Evolutionary conservation across 2,113 vertebrate species (phyloP).

Genomic region (Platysteira castanea): DNA sequence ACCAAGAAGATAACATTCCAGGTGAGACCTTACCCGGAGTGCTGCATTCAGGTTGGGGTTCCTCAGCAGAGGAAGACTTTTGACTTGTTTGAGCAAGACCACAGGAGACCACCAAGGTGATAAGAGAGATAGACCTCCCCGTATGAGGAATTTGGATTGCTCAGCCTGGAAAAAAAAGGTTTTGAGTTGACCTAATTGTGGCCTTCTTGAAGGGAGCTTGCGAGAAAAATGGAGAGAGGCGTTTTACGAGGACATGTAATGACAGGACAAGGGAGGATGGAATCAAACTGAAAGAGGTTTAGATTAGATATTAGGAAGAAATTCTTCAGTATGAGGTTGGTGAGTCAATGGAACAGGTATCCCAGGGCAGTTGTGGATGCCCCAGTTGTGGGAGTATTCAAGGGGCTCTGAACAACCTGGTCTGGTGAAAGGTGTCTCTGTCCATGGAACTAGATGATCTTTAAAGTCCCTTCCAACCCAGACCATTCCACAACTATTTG

Average conservation of each 20-base stretch:
- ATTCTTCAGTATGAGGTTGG: background rate
- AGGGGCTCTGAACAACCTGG: background rate
- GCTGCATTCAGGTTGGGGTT: background rate
- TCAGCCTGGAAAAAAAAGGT: background rate
- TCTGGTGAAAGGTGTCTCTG: background rate
- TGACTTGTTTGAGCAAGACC: background rate
- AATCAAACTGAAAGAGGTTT: background rate
- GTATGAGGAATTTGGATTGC: background rate
- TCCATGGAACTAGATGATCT: too few relatives aligned
- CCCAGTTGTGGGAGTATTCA: accelerated
- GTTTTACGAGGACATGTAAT: background rate
- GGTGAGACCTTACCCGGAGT: background rate
- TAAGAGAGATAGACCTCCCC: background rate
- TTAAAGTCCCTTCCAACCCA: background rate
- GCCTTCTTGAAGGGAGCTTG: background rate
- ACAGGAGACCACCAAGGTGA: background rate
- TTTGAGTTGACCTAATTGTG: background rate
- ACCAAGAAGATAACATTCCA: background rate
- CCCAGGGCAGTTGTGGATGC: background rate
- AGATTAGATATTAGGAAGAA: background rate
- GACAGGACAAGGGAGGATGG: background rate
- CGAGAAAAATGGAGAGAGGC: background rate
- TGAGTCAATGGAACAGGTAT: background rate
- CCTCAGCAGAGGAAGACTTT: background rate
- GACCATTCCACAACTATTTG: background rate